Conservation (phyloP, 2,113 vertebrate genomes). For the Pleuronectes platessa region DNA sequence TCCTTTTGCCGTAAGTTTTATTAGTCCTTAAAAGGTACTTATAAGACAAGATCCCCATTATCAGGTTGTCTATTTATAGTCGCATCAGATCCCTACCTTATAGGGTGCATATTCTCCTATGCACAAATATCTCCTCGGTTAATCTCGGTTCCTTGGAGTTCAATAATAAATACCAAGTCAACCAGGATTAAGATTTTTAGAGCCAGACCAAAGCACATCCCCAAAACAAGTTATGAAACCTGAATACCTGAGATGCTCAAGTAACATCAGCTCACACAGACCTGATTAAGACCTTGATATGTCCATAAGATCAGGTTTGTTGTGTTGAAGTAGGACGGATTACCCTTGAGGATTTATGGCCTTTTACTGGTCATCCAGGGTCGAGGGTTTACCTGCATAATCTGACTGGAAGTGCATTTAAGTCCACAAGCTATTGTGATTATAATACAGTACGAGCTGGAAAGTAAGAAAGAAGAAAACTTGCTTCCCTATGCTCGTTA, state of each 20-base stretch:
- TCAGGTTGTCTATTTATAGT: constrained; percentile 19
- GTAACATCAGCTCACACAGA: not conserved
- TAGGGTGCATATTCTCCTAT: not conserved
- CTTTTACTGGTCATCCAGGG: not conserved
- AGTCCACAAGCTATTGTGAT: not conserved
- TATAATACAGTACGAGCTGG: not conserved
- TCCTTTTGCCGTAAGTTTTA: constrained; percentile 15
- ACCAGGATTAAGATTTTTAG: not conserved
- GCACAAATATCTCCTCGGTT: not conserved
- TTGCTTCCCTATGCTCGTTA: not conserved
- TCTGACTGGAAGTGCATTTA: not conserved
- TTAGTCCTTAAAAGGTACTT: constrained; percentile 32
- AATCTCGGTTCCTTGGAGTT: not conserved
- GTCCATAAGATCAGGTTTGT: not conserved
- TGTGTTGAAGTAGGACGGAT: not conserved
- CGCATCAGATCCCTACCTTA: constrained; percentile 22
- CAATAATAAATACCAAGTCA: not conserved
- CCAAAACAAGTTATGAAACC: not conserved
- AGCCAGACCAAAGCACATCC: not conserved
- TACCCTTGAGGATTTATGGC: constrained; percentile 5
- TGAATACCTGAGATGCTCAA: not conserved
- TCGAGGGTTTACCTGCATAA: not conserved
- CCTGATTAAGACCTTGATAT: not conserved
- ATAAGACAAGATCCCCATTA: not conserved
- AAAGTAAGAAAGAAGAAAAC: not conserved